Evolutionary conservation across 2,888 invertebrate species (phyloP), one percentile per base, ranked within the genome.

Genomic region (Mycalesis mineus): DNA sequence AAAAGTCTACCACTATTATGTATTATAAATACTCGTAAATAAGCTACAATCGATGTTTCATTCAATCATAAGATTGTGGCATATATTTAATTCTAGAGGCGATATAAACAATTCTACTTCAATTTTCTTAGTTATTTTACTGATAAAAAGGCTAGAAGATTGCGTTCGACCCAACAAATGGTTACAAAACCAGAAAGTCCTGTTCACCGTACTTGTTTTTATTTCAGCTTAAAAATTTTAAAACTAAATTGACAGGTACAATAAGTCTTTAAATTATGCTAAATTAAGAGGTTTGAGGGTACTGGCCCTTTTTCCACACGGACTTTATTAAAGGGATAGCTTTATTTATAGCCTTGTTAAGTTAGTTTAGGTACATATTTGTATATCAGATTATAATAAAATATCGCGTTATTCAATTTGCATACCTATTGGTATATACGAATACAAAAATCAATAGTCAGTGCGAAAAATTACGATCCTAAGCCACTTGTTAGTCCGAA

Each of bases 51-150:
- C 78, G 75, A 80, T 78, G 78, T 72, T 69, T 74, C 48, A 65
- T 61, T 66, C 71, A 70, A 70, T 82, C 82, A 80, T 80, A 80
- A 80, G 79, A 81, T 71, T 68, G 68, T 69, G 71, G 71, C 72
- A 36, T 58, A 31, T 56, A 45, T 44, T 52, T 22, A 36, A 47
- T 37, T 51, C 36, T 44, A 54, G 9, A 45, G 9, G n/a, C 15
- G 40, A 57, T 47, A 54, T 40, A 58, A 52, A 51, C 41, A 22
- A 40, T 55, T 48, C 47, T 47, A 47, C 47, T 47, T 14, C 14
- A 33, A 31, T 33, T 47, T 47, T 47, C 31, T 47, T 45, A 45
- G 29, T 45, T 45, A 31, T 14, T n/a, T 44, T 13, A 29, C 13
- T 8, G 7, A 45, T 31, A 13, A 33, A 29, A 47, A 47, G 33